A percentile compares a stretch with the other conserved stretches of the same genome.
Evolutionary conservation across 1,140 invertebrate species (phyloP).

Genomic region (Helicoverpa zea): DNA sequence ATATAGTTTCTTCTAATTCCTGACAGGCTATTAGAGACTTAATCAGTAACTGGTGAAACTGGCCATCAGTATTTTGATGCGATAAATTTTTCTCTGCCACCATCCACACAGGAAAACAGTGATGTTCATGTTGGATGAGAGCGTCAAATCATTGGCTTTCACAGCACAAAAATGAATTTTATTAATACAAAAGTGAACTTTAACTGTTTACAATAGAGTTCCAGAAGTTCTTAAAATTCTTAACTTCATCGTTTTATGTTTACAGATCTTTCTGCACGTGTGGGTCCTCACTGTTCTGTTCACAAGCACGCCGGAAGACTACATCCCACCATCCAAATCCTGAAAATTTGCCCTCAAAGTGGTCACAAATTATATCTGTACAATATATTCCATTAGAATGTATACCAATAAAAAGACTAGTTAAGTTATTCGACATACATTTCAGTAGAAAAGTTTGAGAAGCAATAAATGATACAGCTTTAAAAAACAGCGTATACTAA

Average conservation of each 20-base stretch:
- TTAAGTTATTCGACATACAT: constrained; percentile 21
- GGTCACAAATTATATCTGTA: constrained; percentile 6
- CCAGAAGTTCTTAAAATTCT: too few species aligned
- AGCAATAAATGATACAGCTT: constrained; percentile 29
- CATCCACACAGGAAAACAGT: too few species aligned
- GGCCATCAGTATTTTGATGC: too few species aligned
- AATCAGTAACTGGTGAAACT: too few species aligned
- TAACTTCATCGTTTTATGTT: background rate
- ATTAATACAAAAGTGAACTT: too few species aligned
- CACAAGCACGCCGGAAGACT: constrained; percentile 72
- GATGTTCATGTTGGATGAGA: too few species aligned
- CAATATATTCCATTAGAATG: constrained; percentile 36
- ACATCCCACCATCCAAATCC: constrained; percentile 60
- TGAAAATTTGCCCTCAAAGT: constrained; percentile 44
- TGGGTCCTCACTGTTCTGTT: constrained; percentile 79
- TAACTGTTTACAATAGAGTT: too few species aligned
- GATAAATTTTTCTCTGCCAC: too few species aligned
- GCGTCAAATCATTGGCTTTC: too few species aligned
- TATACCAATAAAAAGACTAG: constrained; percentile 20
- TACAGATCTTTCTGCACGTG: constrained; percentile 76
- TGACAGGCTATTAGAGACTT: too few species aligned
- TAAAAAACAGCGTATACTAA: constrained; percentile 1
- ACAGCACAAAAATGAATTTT: too few species aligned
- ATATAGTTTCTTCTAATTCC: too few species aligned
- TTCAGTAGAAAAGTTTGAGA: constrained; percentile 4